A percentile compares a stretch with the other conserved stretches of the same genome.
Conservation (phyloP, 1,140 invertebrate genomes). For the Tetranychus urticae region DNA sequence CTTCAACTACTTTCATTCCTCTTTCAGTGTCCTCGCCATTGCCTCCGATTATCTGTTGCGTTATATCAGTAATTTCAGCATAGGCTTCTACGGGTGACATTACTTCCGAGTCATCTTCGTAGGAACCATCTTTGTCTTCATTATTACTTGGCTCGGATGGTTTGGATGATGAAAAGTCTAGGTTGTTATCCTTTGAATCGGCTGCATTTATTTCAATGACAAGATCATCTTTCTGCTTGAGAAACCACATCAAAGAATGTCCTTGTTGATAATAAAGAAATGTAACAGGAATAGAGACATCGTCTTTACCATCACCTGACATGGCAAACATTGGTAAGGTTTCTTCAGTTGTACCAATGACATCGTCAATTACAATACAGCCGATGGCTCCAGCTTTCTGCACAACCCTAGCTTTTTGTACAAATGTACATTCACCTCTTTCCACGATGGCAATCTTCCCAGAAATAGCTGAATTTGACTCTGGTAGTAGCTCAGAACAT, state of each 20-base stretch:
- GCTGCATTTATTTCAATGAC: too few species aligned
- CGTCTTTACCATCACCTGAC: constrained; percentile 71
- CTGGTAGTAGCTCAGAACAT: constrained; percentile 39
- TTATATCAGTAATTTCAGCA: too few species aligned
- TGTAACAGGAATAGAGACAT: constrained; percentile 67
- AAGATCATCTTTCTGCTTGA: too few species aligned
- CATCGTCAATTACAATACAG: constrained; percentile 72
- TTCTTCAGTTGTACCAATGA: constrained; percentile 38
- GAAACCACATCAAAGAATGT: too few species aligned
- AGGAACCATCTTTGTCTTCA: neutral
- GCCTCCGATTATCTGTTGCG: too few species aligned
- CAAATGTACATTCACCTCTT: constrained; percentile 80
- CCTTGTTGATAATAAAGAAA: constrained; percentile 70
- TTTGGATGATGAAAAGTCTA: neutral
- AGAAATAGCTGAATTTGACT: constrained; percentile 24
- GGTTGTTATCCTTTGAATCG: neutral
- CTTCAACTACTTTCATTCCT: too few species aligned
- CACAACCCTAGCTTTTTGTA: constrained; percentile 70
- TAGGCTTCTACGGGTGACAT: too few species aligned
- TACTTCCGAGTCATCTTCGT: neutral
- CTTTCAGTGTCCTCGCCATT: too few species aligned
- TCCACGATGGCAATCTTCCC: constrained; percentile 60
- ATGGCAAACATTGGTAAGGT: constrained; percentile 71
- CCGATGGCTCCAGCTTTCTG: constrained; percentile 56
- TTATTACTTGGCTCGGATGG: neutral